Evolutionary conservation across 2,113 vertebrate genomes (phyloP), one percentile per base, ranked within the genome.

Genomic region (Microtus oregoni): DNA sequence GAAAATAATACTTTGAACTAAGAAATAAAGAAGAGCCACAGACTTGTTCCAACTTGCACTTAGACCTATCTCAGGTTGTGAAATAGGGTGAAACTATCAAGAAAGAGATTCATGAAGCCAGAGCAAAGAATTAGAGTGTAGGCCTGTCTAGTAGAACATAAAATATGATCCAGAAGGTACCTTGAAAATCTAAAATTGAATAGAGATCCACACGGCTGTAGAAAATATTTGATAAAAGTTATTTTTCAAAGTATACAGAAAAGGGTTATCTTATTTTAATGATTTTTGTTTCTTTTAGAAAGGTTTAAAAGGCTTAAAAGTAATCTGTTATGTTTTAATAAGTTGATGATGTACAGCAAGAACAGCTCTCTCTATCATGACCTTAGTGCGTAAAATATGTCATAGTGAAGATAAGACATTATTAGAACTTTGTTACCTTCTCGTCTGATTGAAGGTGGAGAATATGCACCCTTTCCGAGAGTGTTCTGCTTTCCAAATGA

Each of bases 1-100:
- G 86, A 0, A 73, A 86, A 41, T 88, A 76, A 44, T 68, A 28
- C 22, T 6, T 58, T 30, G 38, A 26, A 73, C 50, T 22, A n/a
- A 10, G 14, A 32, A 79, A 67, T 28, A 52, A 90, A 81, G 35
- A 38, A 14, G 20, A 94, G 22, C 61, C 35, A 35, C 22, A 5
- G 0, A 85, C 2, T 10, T 61, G 4, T 41, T 83, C 30, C 11
- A 17, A 22, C 4, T 89, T 7, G n/a, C 7, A 89, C 11, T 6
- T 26, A 75, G 15, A 85, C 7, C 13, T 13, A 44, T n/a, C 65
- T 73, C 32, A 89, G 65, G n/a, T 41, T 5, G 10, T 75, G 6
- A 55, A 3, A 15, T 30, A 68, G 1, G 1, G 0, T 67, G 2
- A 5, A 5, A 90, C 47, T 65, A 4, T 28, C 35, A 44, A 2